Percentiles rank a stretch among this genome's conserved stretches.
These are phyloP conservation scores for Anabacerthia variegaticeps DNA, from an alignment of 2,797 vertebrate species.

Conservation along the genomic window DNA sequence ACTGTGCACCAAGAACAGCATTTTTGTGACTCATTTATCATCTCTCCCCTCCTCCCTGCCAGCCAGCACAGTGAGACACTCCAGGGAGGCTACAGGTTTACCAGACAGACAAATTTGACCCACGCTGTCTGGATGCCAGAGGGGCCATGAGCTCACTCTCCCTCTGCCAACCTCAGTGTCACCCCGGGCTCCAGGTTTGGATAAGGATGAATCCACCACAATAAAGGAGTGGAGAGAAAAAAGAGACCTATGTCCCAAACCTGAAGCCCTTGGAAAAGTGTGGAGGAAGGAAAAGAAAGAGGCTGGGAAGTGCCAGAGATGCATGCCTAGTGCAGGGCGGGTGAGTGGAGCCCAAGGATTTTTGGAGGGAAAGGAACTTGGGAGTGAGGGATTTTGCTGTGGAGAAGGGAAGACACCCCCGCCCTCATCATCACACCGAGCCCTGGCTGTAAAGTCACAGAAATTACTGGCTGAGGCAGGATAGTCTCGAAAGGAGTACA, in stretches of 20 bases:
- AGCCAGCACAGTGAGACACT: background rate
- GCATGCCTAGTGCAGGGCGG: accelerated
- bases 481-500: background rate
- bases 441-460: background rate
- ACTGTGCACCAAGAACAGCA: background rate
- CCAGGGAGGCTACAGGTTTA: background rate
- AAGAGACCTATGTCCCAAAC: background rate
- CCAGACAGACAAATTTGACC: background rate
- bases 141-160: background rate
- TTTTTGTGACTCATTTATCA: background rate
- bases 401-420: background rate
- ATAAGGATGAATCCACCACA: background rate
- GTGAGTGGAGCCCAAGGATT: background rate
- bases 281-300: background rate
- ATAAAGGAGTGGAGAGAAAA: background rate
- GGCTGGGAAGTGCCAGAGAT: background rate
- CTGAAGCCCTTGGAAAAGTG: background rate
- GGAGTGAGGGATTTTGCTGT: background rate
- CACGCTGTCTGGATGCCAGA: accelerated
- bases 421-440: background rate
- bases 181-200: background rate
- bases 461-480: background rate
- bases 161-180: background rate
- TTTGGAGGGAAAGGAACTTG: background rate
- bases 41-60: background rate